Evolutionary conservation across 2,888 invertebrate species (phyloP).

Genomic region (Andrena bicolor): DNA sequence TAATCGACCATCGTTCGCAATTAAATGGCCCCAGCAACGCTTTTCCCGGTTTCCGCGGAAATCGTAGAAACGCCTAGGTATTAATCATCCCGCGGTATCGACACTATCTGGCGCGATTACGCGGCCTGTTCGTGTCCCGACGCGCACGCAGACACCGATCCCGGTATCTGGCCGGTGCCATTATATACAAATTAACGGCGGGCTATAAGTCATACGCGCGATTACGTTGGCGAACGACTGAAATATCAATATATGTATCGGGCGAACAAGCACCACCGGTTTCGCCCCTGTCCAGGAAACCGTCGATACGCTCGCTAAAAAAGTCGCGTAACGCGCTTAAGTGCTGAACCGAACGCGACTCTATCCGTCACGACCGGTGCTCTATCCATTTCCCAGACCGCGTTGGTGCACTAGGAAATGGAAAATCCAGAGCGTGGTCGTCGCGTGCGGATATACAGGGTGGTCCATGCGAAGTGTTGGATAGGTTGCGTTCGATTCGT

Average conservation of each 20-base stretch:
- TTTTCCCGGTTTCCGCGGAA: slow-evolving; percentile 50
- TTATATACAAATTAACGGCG: slow-evolving; percentile 55
- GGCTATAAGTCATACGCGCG: slow-evolving; percentile 47
- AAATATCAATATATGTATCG: slow-evolving; percentile 51
- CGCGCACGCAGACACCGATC: not conserved
- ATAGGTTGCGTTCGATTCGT: not conserved
- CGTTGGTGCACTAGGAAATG: slow-evolving; percentile 29
- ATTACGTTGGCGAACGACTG: slow-evolving; percentile 46
- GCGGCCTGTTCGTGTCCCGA: not conserved
- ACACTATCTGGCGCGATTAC: slow-evolving; percentile 22
- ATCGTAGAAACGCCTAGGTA: slow-evolving; percentile 3
- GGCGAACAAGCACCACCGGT: slow-evolving; percentile 60
- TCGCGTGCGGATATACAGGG: slow-evolving; percentile 14
- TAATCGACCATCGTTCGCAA: slow-evolving; percentile 30
- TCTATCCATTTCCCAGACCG: slow-evolving; percentile 28
- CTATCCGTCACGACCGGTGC: slow-evolving; percentile 43
- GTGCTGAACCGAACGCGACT: slow-evolving; percentile 33
- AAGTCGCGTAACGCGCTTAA: slow-evolving; percentile 35
- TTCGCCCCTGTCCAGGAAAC: slow-evolving; percentile 61
- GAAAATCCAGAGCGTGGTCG: slow-evolving; percentile 24
- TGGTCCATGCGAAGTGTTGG: not conserved
- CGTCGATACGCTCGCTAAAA: slow-evolving; percentile 38
- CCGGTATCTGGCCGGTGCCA: slow-evolving; percentile 4
- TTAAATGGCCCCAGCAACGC: slow-evolving; percentile 36
- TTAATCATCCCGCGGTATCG: slow-evolving; percentile 31